These are phyloP conservation scores for Hylia prasina DNA, from an alignment of 2,113 vertebrate genomes.

Conservation along the genomic window DNA sequence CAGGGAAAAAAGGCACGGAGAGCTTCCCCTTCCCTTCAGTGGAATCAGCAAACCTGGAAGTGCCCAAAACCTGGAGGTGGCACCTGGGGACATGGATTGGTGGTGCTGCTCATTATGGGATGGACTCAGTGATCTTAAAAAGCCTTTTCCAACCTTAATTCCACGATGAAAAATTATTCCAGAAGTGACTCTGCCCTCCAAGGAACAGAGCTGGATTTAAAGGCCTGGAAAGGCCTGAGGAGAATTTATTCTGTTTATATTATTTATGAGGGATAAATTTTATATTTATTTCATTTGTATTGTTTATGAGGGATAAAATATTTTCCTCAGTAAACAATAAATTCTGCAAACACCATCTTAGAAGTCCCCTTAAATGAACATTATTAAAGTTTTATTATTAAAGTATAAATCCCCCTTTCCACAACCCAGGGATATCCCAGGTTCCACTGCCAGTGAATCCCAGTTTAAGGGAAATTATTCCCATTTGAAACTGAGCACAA, in stretches of 20 bases:
- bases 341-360: not conserved
- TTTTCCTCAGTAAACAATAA: not conserved
- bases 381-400: not conserved
- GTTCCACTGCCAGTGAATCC: not conserved
- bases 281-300: not conserved
- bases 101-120: not conserved
- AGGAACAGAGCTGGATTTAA: not conserved
- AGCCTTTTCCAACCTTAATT: not conserved
- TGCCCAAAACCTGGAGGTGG: not conserved
- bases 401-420: not conserved
- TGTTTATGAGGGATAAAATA: not conserved
- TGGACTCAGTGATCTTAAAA: accelerated
- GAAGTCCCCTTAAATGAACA: not conserved
- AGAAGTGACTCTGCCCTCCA: not conserved
- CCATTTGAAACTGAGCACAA: not conserved
- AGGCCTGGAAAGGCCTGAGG: not conserved
- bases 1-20: not conserved
- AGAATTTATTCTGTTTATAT: not conserved
- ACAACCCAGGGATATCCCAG: not conserved
- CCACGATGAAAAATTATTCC: not conserved
- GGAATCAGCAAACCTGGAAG: not conserved
- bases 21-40: too few species aligned
- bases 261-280: not conserved
- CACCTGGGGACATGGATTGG: not conserved
- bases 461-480: not conserved